phyloP scores from a whole-genome alignment of 2,113 vertebrate species.

The Dicerorhinus sumatrensis region DNA sequence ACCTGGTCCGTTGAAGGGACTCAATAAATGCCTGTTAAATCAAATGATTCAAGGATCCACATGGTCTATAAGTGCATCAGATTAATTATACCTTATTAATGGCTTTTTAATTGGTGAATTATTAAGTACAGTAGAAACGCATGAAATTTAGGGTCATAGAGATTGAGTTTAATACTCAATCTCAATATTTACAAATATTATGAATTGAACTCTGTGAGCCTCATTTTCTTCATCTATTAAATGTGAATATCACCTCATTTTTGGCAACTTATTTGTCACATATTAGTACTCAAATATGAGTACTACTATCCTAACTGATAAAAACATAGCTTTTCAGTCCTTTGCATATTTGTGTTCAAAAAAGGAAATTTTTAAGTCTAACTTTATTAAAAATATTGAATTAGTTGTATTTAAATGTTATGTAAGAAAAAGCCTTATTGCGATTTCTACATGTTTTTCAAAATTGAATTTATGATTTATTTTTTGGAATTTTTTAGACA shows the following conservation, averaged over 20 bases:
- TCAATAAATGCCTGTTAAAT: background rate
- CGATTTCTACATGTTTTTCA: background rate
- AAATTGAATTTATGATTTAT: background rate
- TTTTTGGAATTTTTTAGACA: background rate
- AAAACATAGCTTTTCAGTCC: background rate
- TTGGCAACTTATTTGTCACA: background rate
- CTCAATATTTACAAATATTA: background rate
- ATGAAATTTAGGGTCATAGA: background rate
- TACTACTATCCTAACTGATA: background rate
- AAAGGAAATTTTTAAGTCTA: background rate
- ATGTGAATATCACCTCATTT: background rate
- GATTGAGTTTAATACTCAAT: background rate
- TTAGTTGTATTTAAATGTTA: background rate
- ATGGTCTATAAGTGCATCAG: background rate
- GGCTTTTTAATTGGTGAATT: background rate
- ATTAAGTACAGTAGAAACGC: background rate
- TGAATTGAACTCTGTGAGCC: background rate
- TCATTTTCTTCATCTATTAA: background rate
- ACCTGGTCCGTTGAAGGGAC: background rate
- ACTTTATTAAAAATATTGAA: background rate
- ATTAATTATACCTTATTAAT: background rate
- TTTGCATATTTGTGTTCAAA: background rate
- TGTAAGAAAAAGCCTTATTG: background rate
- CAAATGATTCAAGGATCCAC: background rate
- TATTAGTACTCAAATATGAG: background rate